Base-by-base conservation (phyloP, 1,140 invertebrate species). In the Zophobas atratus region DNA sequence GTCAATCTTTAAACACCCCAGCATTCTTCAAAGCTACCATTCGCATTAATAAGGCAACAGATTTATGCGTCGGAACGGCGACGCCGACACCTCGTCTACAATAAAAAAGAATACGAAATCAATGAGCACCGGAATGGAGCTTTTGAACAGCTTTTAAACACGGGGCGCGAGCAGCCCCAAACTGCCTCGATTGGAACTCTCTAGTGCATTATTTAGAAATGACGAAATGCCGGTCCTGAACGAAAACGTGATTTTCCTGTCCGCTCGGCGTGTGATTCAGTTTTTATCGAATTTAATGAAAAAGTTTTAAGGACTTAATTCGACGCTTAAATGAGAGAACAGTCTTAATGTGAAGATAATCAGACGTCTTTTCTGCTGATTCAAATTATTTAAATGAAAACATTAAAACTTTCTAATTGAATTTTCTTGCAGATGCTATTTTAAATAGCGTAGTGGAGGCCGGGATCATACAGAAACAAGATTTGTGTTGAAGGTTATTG, bases 301-400 rank as follows among this genome's bases (percentile, higher is more conserved):
- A 63, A 63, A 63, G 57, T 63, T 63, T 35, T 57, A 57, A 57
- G 3, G 33, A 57, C 20, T 57, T 57, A 57, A 57, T 57, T 35
- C 55, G 55, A 20, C 3, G 55, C 55, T 35, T 41, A 39, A 63
- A 63, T 38, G 57, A 36, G 20, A 67, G 39, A 67, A 67, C 60
- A 67, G 60, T 39, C 39, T 67, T 67, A 67, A 67, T 67, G 60
- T 46, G 60, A 20, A 53, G 70, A 72, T 53, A 72, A 53, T 39
- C 70, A 53, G 70, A 53, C 51, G 46, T 56, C 51, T 56, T 70
- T 56, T 73, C 55, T 73, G 4, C 70, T 53, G 35, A 53, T 72
- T 73, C 71, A n/a, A 73, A 67, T 67, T 67, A 67, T 67, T 67
- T 67, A 67, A 67, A 67, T 67, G 60, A 41, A 67, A 67, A 67